A percentile compares a stretch with the other conserved stretches of the same genome.
These are phyloP conservation scores for Pardosa pseudoannulata DNA, from an alignment of 2,888 invertebrate genomes.

Conservation along the genomic window DNA sequence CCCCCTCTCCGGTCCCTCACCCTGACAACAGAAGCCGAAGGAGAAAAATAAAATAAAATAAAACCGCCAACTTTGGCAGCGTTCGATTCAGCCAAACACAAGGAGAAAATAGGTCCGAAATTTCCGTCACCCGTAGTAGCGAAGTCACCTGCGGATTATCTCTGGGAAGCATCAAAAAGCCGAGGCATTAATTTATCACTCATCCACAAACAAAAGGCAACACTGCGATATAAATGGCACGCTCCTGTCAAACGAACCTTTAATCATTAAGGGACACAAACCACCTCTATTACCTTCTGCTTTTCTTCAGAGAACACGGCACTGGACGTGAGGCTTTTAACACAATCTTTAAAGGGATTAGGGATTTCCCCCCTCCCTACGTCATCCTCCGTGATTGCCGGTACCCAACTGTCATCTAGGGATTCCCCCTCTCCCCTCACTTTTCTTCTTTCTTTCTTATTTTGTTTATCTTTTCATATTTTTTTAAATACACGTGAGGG, in stretches of 20 bases:
- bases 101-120: neutral
- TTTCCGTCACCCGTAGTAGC: neutral
- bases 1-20: too few species aligned
- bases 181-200: constrained; percentile 51
- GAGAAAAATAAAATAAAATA: too few species aligned
- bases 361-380: constrained; percentile 23
- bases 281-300: constrained; percentile 38
- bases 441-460: constrained; percentile 6
- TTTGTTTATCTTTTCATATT: constrained; percentile 8
- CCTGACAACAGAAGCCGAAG: too few species aligned
- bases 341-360: constrained; percentile 67
- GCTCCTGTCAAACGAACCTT: constrained; percentile 48
- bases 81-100: neutral
- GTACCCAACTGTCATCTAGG: constrained; percentile 37
- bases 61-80: neutral
- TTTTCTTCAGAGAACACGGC: too few species aligned
- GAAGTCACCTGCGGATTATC: constrained; percentile 48
- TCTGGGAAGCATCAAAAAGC: constrained; percentile 29
- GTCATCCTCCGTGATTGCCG: constrained; percentile 30
- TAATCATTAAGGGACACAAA: constrained; percentile 55
- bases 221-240: constrained; percentile 40
- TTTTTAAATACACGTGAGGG: neutral
- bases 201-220: constrained; percentile 44
- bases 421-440: too few species aligned
- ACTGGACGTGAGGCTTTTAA: constrained; percentile 50